Conservation (phyloP, 1,140 invertebrate species). For the Lasioglossum albipes region DNA sequence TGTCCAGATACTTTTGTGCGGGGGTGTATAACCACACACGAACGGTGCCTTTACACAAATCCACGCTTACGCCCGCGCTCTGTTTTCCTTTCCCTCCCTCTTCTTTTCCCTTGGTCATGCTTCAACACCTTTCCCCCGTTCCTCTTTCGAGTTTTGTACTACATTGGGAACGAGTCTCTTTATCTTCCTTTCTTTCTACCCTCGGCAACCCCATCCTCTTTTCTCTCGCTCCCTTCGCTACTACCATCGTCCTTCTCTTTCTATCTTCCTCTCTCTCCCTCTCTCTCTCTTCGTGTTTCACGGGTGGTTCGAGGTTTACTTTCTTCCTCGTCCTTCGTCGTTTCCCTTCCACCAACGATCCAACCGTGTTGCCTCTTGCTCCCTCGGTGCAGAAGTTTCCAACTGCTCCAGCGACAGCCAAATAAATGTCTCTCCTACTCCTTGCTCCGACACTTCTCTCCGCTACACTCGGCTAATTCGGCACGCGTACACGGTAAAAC, state of each 20-base stretch:
- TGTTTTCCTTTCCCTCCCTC: conserved; percentile 57
- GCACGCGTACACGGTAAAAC: conserved; percentile 54
- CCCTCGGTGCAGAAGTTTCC: conserved; percentile 50
- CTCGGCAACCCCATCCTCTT: background rate
- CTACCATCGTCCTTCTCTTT: background rate
- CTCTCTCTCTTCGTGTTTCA: background rate
- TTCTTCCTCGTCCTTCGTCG: conserved; percentile 32
- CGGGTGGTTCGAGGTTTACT: background rate
- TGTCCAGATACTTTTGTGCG: too few species aligned
- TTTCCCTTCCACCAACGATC: conserved; percentile 21
- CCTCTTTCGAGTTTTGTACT: conserved; percentile 58
- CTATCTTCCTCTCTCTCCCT: too few species aligned
- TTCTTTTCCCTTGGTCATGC: conserved; percentile 58
- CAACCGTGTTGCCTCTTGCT: conserved; percentile 18
- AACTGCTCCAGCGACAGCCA: conserved; percentile 59
- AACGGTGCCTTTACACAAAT: conserved; percentile 29
- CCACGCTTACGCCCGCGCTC: conserved; percentile 38
- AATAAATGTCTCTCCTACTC: conserved; percentile 67
- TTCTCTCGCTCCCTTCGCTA: conserved; percentile 14
- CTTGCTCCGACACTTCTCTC: conserved; percentile 59
- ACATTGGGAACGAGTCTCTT: conserved; percentile 52
- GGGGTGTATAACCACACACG: conserved; percentile 19
- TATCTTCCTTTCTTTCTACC: conserved; percentile 43
- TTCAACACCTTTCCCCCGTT: conserved; percentile 59
- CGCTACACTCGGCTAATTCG: conserved; percentile 58